Base-by-base conservation (phyloP, 2,888 invertebrate genomes). In the Drosophila eohydei region DNA sequence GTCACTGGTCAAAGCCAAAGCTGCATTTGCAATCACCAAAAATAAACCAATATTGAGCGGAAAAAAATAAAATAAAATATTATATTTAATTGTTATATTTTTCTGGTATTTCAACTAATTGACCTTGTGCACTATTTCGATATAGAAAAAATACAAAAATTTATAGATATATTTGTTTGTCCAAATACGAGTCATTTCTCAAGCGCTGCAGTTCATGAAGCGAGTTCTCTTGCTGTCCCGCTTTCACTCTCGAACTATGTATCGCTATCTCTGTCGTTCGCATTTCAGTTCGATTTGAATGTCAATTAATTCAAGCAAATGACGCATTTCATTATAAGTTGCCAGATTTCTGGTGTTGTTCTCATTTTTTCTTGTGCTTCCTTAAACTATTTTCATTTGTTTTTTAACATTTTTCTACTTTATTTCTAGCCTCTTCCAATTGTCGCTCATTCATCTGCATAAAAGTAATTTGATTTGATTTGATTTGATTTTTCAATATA, bases 41-140 rank as follows among this genome's bases (percentile, higher is more conserved):
- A 57, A 28, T 32, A 38, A 55, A 21, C 26, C 1, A 30, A 54
- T 28, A 26, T n/a, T 54, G n/a, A 38, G 38, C 54, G 30, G 6
- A 46, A 54, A 9, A 43, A 56, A 46, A 50, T 58, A 43, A 36
- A 36, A 63, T 38, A 46, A 68, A 78, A 72, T 67, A 48, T 62
- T 61, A 74, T 69, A 57, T 71, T 71, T 70, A 81, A 71, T 77
- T 80, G 78, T 68, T 80, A 65, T 80, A 74, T 86, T 68, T 81
- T 81, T 78, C 78, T 82, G 81, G 75, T 81, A 83, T 83, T 86
- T 87, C 77, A 71, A 82, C 87, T 82, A 82, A 86, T 88, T 88
- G 88, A 86, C 86, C 86, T 86, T 86, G 86, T 74, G 74, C 82
- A 86, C 84, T 88, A 88, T 83, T 88, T 82, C 50, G 80, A 74